Evolutionary conservation across 2,113 vertebrate species (phyloP), one percentile per base, ranked within the genome.

Genomic region (Aptenodytes forsteri): DNA sequence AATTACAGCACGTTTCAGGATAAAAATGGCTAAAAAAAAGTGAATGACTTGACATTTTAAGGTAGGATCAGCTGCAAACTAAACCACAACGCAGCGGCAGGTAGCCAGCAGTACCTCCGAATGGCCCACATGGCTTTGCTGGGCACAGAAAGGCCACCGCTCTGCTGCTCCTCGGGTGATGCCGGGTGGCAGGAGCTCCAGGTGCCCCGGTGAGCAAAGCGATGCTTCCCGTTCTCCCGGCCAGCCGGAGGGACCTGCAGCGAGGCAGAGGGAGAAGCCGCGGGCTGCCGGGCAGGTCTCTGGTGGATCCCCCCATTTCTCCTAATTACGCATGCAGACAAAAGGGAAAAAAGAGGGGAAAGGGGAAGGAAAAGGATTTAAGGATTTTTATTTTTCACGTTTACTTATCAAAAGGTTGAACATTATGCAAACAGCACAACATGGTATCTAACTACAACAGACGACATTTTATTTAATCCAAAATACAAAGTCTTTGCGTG

Each of bases 211-310:
- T 94, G 98, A 40, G 97, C 50, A 4, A 93, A 81, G 14, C 97
- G 96, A 61, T 97, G 98, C 87, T 93, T 98, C 64, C 98, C 97
- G 0, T 97, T 97, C 93, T 98, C 98, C 52, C 95, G 92, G 71
- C 66, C 26, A 0, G 96, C 29, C 1, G 32, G 16, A 2, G 92
- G 69, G 13, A 70, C 32, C 20, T 59, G 94, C 59, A 72, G 62
- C 0, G 55, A 85, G 61, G 91, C 58, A 2, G 76, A 94, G 10
- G 34, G 16, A 70, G 91, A 71, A 44, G 66, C 42, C 32, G 5
- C 6, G 0, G 93, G 64, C 38, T 32, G 96, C 71, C 64, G 25
- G 2, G 38, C 40, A n/a, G 79, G 26, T 61, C 70, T 52, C 59
- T 67, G 95, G 26, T 26, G 92, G 52, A 95, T 5, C 6, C 7